A percentile compares a stretch with the other conserved stretches of the same genome.
Evolutionary conservation across 2,888 invertebrate genomes (phyloP).

Genomic region (Ceraclea dissimilis): DNA sequence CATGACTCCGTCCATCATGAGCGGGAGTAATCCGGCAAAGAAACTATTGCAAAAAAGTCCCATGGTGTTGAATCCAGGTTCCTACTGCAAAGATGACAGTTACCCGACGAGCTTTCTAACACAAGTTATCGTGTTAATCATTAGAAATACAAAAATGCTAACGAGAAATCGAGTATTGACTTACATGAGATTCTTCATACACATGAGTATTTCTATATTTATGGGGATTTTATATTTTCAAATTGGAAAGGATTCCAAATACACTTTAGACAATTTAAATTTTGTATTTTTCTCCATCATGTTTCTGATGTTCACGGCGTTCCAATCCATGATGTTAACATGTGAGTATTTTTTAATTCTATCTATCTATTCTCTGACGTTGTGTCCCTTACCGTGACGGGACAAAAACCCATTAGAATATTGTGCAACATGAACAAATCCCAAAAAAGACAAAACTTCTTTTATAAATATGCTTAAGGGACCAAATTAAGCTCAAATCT

Average conservation of each 20-base stretch:
- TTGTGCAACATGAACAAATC: no score
- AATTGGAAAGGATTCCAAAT: constrained; percentile 79
- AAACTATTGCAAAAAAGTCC: constrained; percentile 20
- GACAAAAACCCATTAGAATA: no score
- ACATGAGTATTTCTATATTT: constrained; percentile 70
- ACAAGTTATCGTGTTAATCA: constrained; percentile 53
- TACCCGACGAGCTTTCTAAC: constrained; percentile 53
- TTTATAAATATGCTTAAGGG: no score
- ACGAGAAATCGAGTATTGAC: constrained; percentile 70
- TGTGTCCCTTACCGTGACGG: no score
- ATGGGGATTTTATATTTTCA: constrained; percentile 78
- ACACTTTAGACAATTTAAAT: constrained; percentile 78
- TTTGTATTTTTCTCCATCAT: constrained; percentile 86
- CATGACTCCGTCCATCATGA: constrained; percentile 27
- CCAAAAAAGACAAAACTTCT: no score
- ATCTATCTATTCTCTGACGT: constrained; percentile 9
- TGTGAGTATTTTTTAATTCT: constrained; percentile 76
- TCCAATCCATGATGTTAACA: constrained; percentile 80
- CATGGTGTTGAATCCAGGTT: constrained; percentile 23
- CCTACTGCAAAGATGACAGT: constrained; percentile 32
- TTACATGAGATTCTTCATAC: constrained; percentile 68
- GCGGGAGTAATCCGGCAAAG: constrained; percentile 27
- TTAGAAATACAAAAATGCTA: constrained; percentile 54
- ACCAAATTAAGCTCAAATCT: no score
- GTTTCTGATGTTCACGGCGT: constrained; percentile 92